phyloP scores from a whole-genome alignment of 2,113 vertebrate genomes.

The Ammodytes marinus region DNA sequence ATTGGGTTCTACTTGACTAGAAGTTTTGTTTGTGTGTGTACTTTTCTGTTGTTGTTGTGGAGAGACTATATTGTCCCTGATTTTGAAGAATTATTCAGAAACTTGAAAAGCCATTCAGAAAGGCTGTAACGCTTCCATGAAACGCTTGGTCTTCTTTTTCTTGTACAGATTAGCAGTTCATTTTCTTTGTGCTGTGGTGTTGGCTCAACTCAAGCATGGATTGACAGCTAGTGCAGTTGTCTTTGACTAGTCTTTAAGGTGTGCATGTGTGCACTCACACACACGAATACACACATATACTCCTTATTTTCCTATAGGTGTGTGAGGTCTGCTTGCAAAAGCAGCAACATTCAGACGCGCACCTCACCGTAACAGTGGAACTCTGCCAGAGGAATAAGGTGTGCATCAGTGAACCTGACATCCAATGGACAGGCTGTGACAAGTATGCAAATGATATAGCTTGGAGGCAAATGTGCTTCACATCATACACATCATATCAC shows the following conservation, averaged over 20 bases:
- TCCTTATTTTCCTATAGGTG: constrained; percentile 54
- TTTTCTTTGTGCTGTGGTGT: constrained; percentile 18
- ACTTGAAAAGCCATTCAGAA: constrained; percentile 39
- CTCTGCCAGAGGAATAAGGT: constrained; percentile 64
- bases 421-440: constrained; percentile 71
- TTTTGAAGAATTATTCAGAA: constrained; percentile 63
- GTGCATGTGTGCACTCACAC: not conserved
- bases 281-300: constrained; percentile 24
- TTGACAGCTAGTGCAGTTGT: constrained; percentile 38
- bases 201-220: constrained; percentile 24
- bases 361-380: constrained; percentile 54
- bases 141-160: constrained; percentile 24
- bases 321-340: constrained; percentile 60
- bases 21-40: not conserved
- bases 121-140: constrained; percentile 21
- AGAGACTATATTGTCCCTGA: constrained; percentile 37
- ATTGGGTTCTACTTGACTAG: constrained; percentile 11
- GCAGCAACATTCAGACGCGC: constrained; percentile 46
- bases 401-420: constrained; percentile 74
- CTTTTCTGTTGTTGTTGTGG: constrained; percentile 16
- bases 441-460: constrained; percentile 80
- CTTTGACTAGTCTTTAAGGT: constrained; percentile 19
- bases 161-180: not conserved
- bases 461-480: constrained; percentile 76
- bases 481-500: constrained; percentile 78